Evolutionary conservation across 1,140 invertebrate species (phyloP), one percentile per base, ranked within the genome.

Genomic region (Nasonia vitripennis): DNA sequence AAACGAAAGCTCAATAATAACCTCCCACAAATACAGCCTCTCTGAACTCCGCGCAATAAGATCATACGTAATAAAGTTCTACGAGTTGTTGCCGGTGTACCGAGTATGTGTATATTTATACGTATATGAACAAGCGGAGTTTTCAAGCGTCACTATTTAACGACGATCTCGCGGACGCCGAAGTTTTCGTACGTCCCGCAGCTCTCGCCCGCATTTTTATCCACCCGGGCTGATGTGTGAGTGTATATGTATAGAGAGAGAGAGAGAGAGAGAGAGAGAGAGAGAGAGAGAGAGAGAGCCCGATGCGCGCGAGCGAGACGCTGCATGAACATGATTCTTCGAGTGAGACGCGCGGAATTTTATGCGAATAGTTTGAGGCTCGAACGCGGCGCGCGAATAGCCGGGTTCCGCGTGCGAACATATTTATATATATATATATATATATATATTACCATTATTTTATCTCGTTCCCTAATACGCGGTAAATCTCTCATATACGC

Each of bases 101-200:
- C 37, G 11, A 77, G 20, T 7, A 20, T 62, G 55, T 71, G 45
- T 10, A 17, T n/a, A 62, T 62, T n/a, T n/a, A 75, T 12, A 51
- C n/a, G 45, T 12, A 51, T 51, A 84, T 48, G 27, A 84, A 51
- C 27, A 78, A 78, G 62, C 82, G 62, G n/a, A 78, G 62, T 48
- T 7, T 45, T 37, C 34, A 83, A 78, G 51, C 48, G 34, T 75
- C 27, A 31, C 77, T 67, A 31, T 71, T 27, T 9, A 62, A n/a
- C 20, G 17, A 62, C 17, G 55, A 62, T 62, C 4, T 45, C 34
- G 41, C 34, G 41, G 20, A 17, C 55, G 55, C 17, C 55, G 55
- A n/a, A 62, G 5, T 5, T 62, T 62, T 62, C 6, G n/a, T 62
- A 9, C 17, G 14, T 62, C n/a, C 41, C 41, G 41, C 41, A 5